Evolutionary conservation across 2,797 vertebrate species (phyloP).

Genomic region (Microcaecilia unicolor): DNA sequence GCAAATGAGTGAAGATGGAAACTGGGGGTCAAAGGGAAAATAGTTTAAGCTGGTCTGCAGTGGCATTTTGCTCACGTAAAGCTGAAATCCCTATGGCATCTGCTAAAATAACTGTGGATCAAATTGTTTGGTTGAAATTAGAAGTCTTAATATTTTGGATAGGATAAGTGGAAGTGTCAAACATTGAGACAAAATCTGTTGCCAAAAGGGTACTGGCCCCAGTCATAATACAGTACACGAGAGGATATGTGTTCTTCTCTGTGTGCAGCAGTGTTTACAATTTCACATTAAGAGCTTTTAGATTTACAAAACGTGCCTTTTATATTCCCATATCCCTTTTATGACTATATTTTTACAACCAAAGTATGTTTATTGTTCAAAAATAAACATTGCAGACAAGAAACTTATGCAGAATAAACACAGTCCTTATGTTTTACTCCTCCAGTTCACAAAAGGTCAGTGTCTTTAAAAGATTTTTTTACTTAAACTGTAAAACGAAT

Average conservation of each 20-base stretch:
- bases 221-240: constrained; percentile 28
- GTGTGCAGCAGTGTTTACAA: constrained; percentile 29
- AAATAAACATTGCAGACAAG: constrained; percentile 51
- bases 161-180: constrained; percentile 16
- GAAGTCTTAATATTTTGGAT: constrained; percentile 26
- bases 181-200: constrained; percentile 15
- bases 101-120: constrained; percentile 24
- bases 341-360: constrained; percentile 31
- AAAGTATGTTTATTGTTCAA: constrained; percentile 50
- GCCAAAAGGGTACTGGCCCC: constrained; percentile 21
- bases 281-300: constrained; percentile 31
- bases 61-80: constrained; percentile 13
- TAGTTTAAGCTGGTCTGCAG: constrained; percentile 1
- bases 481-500: constrained; percentile 7
- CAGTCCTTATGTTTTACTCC: constrained; percentile 38
- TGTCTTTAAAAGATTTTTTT: constrained; percentile 26
- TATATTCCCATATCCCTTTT: constrained; percentile 43
- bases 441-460: constrained; percentile 29
- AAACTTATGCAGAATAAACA: constrained; percentile 47
- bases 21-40: too few relatives aligned
- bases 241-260: constrained; percentile 24
- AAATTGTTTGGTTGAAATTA: constrained; percentile 35
- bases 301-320: constrained; percentile 45
- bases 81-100: constrained; percentile 6
- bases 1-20: constrained; percentile 7